Evolutionary conservation across 2,113 vertebrate genomes (phyloP).

Genomic region (Dascyllus trimaculatus): DNA sequence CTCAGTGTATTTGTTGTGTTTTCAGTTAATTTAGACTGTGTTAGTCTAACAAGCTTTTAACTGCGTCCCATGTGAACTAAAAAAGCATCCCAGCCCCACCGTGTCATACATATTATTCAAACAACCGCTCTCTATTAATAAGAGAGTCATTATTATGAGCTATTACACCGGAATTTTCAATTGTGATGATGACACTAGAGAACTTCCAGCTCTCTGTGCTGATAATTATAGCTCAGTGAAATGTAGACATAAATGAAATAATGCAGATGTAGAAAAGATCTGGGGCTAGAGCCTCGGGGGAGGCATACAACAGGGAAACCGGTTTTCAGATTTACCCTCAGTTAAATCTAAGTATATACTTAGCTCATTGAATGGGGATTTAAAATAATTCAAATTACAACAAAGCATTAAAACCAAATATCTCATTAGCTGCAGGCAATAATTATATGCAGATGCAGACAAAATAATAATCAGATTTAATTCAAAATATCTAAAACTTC

Average conservation of each 20-base stretch:
- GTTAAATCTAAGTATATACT: conserved; percentile 68
- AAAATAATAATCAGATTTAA: conserved; percentile 43
- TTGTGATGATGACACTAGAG: conserved; percentile 68
- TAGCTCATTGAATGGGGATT: conserved; percentile 60
- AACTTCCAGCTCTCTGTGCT: conserved; percentile 62
- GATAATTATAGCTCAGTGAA: conserved; percentile 73
- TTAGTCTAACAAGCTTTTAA: conserved; percentile 29
- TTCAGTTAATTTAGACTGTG: conserved; percentile 13
- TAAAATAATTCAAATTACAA: conserved; percentile 62
- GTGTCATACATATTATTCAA: conserved; percentile 46
- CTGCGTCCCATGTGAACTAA: conserved; percentile 21
- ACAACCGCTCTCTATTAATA: conserved; percentile 66
- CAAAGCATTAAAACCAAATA: conserved; percentile 58
- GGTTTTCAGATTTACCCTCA: conserved; percentile 27
- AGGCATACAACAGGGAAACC: conserved; percentile 49
- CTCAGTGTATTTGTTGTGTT: conserved; percentile 3
- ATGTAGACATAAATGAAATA: conserved; percentile 72
- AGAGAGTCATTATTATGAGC: conserved; percentile 62
- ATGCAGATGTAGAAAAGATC: conserved; percentile 68
- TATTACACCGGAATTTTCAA: conserved; percentile 64
- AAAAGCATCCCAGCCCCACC: conserved; percentile 27
- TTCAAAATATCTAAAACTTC: conserved; percentile 24
- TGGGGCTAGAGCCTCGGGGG: conserved; percentile 49
- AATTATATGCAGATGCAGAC: conserved; percentile 55
- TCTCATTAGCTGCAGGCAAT: conserved; percentile 55